These are phyloP conservation scores for Aurelia sp. DNA, from an alignment of 30 jellyfish, hydroid and myxozoan genomes.

Conservation along the genomic window DNA sequence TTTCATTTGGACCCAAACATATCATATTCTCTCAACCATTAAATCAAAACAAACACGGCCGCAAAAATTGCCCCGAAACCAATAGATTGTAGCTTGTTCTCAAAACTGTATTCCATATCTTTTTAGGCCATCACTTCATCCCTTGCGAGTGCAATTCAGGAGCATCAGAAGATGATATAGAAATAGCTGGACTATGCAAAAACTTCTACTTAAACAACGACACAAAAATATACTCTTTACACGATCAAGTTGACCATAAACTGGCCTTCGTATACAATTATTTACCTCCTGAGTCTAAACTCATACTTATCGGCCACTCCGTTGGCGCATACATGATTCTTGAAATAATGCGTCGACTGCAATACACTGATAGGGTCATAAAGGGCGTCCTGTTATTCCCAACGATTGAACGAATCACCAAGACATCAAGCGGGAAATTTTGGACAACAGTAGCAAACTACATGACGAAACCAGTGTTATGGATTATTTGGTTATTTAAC, in stretches of 20 bases:
- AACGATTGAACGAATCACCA: constrained; percentile 56
- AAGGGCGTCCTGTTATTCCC: constrained; percentile 68
- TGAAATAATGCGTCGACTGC: constrained; percentile 48
- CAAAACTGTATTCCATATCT: not conserved
- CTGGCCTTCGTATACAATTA: constrained; percentile 46
- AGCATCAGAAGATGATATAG: not conserved
- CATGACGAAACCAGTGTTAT: constrained; percentile 41
- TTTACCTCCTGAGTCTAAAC: constrained; percentile 27
- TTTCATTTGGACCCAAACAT: too few species aligned
- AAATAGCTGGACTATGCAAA: not conserved
- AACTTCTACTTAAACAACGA: not conserved
- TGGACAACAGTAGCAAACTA: constrained; percentile 67
- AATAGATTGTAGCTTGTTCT: too few species aligned
- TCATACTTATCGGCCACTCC: constrained; percentile 75
- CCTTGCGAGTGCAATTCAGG: constrained; percentile 36
- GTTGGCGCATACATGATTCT: constrained; percentile 69
- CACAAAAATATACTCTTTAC: constrained; percentile 33
- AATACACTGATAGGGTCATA: constrained; percentile 16
- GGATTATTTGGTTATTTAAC: constrained; percentile 30
- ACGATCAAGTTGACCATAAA: constrained; percentile 67
- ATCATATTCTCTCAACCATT: too few species aligned
- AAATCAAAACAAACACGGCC: too few species aligned
- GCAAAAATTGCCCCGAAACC: too few species aligned
- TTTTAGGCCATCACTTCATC: constrained; percentile 67
- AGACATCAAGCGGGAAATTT: constrained; percentile 67